Evolutionary conservation across 2,888 invertebrate genomes (phyloP), one percentile per base, ranked within the genome.

Genomic region (Corythucha ciliata): DNA sequence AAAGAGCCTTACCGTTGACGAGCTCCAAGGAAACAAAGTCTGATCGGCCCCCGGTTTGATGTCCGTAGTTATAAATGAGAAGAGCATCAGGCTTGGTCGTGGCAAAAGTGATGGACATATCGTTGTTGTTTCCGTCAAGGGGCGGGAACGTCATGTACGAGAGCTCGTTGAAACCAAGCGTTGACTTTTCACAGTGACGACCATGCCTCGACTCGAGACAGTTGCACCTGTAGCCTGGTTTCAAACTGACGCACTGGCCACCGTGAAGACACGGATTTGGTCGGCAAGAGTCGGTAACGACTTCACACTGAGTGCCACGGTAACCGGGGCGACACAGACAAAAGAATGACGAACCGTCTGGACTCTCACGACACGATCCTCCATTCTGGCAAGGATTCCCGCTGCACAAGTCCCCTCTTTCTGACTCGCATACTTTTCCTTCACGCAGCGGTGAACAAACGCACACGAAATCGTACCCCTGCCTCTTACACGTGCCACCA

Each of bases 1-100:
- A 92, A 16, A 83, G 76, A 0, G 90, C 84, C 61, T 79, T 80
- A 1, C 93, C 91, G 51, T 79, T 77, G 1, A 91, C 74, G 45
- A 96, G 68, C 69, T 96, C 93, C 56, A 96, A 76, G 1, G 93
- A 90, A 29, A 96, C 80, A 65, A 94, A 96, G 69, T 92, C 91
- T 0, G 89, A 90, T 58, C 91, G 74, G 8, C 91, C 91, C 4
- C 87, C 88, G 24, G 81, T 83, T 66, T 89, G 89, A 1, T 81
- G 74, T 0, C 92, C 92, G 65, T 84, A 93, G 65, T 92, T 93
- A 68, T 93, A 96, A 0, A 92, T 72, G n/a, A 96, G 70, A 8
- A 96, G 71, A 0, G 89, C 81, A 66, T 92, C 81, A 0, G 80
- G 77, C 67, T 89, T 89, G 1, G 86, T 84, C 0, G 93, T 94